A percentile compares a stretch with the other conserved stretches of the same genome.
phyloP scores from a whole-genome alignment of 92 coral and sea anemone genomes.

The Virgularia gustaviana region DNA sequence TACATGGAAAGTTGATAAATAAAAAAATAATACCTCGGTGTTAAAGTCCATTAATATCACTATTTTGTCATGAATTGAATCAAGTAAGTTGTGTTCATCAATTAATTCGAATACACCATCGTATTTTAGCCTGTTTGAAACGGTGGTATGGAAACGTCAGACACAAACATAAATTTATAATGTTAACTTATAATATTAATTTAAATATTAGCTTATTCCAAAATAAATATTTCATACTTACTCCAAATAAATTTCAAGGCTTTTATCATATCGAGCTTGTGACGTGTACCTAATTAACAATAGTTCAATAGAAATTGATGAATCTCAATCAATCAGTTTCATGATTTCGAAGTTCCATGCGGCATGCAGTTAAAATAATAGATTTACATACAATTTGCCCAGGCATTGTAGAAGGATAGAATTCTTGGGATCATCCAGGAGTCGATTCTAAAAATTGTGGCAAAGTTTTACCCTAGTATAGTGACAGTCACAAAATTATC shows the following conservation, averaged over 20 bases:
- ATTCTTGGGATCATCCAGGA: constrained; percentile 67
- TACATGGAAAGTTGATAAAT: neutral
- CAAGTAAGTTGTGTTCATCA: constrained; percentile 83
- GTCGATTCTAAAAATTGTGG: constrained; percentile 77
- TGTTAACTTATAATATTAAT: no score
- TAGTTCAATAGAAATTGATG: neutral
- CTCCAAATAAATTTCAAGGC: constrained; percentile 86
- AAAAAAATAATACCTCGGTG: constrained; percentile 54
- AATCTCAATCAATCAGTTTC: neutral
- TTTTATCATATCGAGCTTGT: constrained; percentile 81
- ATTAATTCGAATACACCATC: constrained; percentile 86
- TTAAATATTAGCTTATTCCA: no score
- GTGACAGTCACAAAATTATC: neutral
- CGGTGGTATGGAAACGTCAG: neutral
- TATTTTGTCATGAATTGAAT: constrained; percentile 89
- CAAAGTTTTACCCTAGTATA: no score
- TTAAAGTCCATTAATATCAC: constrained; percentile 93
- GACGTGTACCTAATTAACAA: constrained; percentile 66
- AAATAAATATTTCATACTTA: constrained; percentile 40
- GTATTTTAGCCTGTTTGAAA: constrained; percentile 82
- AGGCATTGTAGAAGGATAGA: constrained; percentile 74
- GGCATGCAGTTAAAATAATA: neutral
- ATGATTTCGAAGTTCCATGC: no score
- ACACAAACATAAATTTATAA: no score
- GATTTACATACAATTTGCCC: constrained; percentile 77